Conservation (phyloP, 2,113 vertebrate species). For the Pachycephala philippinensis region DNA sequence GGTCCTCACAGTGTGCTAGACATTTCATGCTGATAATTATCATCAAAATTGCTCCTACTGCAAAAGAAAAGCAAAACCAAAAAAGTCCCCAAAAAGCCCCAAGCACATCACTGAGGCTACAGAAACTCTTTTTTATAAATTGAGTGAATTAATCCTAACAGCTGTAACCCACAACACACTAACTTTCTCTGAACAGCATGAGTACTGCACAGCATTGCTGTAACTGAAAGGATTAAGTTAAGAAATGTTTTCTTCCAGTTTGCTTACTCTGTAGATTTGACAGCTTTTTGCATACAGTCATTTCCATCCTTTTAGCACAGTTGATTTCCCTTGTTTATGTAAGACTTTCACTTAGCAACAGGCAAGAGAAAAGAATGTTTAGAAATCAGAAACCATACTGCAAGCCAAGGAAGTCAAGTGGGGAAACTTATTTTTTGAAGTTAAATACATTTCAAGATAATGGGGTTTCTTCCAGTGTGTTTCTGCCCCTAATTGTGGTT, state of each 20-base stretch:
- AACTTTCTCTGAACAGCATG: not conserved
- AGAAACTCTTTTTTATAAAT: not conserved
- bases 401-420: constrained; percentile 31
- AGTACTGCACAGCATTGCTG: not conserved
- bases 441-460: constrained; percentile 22
- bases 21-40: not conserved
- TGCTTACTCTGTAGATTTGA: constrained; percentile 54
- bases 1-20: not conserved
- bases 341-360: constrained; percentile 39
- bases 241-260: constrained; percentile 28
- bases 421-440: not conserved
- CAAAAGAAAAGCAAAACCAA: not conserved
- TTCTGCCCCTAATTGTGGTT: not conserved
- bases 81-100: not conserved
- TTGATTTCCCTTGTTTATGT: constrained; percentile 53
- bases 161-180: not conserved
- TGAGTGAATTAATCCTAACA: not conserved
- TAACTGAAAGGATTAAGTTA: constrained; percentile 58
- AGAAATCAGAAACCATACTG: constrained; percentile 24
- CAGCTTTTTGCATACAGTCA: constrained; percentile 50
- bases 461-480: not conserved
- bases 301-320: constrained; percentile 46
- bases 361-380: constrained; percentile 14
- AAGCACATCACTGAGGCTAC: not conserved
- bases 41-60: not conserved